These are phyloP conservation scores for Osmerus mordax DNA, from an alignment of 2,113 vertebrate species.

Conservation along the genomic window DNA sequence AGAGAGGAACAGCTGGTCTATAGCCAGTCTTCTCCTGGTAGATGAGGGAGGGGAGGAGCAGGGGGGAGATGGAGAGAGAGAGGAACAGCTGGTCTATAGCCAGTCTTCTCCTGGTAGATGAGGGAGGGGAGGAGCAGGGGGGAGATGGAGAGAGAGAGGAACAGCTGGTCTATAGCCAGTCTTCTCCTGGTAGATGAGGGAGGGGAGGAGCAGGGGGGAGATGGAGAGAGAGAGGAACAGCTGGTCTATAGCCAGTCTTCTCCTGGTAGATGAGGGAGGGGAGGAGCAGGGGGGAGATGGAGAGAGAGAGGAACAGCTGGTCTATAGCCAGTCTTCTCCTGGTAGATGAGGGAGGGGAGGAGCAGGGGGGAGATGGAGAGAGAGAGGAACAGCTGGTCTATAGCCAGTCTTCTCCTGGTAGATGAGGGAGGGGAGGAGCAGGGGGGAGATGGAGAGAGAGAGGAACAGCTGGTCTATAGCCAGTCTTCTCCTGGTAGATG, in stretches of 20 bases:
- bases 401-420: not conserved
- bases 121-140: not conserved
- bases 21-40: not conserved
- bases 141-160: not conserved
- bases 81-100: not conserved
- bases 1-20: not conserved
- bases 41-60: not conserved
- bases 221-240: not conserved
- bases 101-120: too few relatives aligned
- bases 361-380: not conserved
- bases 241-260: not conserved
- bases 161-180: not conserved
- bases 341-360: not conserved
- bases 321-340: not conserved
- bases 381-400: not conserved
- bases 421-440: not conserved
- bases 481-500: too few relatives aligned
- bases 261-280: too few relatives aligned
- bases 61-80: not conserved
- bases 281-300: not conserved
- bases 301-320: not conserved
- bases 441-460: not conserved
- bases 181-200: too few relatives aligned
- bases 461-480: not conserved
- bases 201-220: not conserved